Base-by-base conservation (phyloP, 2,888 invertebrate genomes). In the Sthenelais limicola region DNA sequence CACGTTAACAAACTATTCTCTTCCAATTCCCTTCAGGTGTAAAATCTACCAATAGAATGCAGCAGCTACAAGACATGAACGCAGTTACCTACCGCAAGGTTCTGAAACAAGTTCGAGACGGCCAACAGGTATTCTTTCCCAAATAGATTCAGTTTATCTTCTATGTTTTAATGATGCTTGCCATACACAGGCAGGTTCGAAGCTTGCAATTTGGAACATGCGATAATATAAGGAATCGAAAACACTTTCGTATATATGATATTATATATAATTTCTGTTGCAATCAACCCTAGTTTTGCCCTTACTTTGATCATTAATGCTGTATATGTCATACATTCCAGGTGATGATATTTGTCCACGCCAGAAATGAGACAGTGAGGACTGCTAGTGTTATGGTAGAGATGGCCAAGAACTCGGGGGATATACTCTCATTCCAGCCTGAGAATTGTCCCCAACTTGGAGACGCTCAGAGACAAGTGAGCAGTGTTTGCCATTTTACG, bases 321-420 rank as follows among this genome's bases (percentile, higher is more conserved):
- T n/a, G n/a, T n/a, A n/a, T n/a, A n/a, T n/a, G n/a, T n/a, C n/a
- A n/a, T n/a, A n/a, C n/a, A 51, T 62, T 66, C 54, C 79, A 91
- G 90, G 91, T 95, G 0, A 97, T 99, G 96, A 96, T 99, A 0
- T 99, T 99, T 88, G 98, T 99, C 0, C 98, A 99, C 88, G 97
- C 98, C 0, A 91, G 99, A 32, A 98, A 98, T 90, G 96, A 97
- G 12, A 99, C 99, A 0, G 93, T 94, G 38, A 91, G 93, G 71
- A 95, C 96, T 0, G 98, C 98, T 0, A 92, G 92, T 81, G 91
- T 92, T 1, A 88, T 99, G 1, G 92, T 93, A 74, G 96, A 97
- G 81, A 87, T 93, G 76, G 85, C 86, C 33, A 85, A 86, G 72
- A 86, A 85, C 72, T 79, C 80, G 35, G 87, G 86, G 4, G 84